Base-by-base conservation (phyloP, 2,797 vertebrate genomes). In the Phataginus tricuspis region DNA sequence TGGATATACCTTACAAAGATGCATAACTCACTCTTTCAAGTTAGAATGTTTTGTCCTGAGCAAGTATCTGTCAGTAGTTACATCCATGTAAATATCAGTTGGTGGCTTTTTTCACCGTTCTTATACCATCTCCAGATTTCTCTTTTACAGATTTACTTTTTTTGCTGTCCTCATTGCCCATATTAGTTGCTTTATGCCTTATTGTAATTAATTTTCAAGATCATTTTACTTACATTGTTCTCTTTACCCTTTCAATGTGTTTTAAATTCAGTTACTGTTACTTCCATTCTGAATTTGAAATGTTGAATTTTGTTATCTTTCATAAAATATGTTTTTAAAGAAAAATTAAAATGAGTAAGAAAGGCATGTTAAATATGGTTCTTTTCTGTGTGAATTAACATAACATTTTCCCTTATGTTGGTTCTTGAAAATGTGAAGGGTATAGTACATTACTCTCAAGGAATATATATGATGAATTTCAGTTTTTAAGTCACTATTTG, bases 131-230 rank as follows among this genome's bases (percentile, higher is more conserved):
- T 97, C 21, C 37, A 98, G 86, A 69, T 79, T 90, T 97, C 86
- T 96, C 95, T 97, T 69, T 61, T 97, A 72, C 82, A 87, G 90
- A 93, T 95, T 97, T 93, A 84, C 94, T 98, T 98, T 86, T 95
- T 95, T 96, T 84, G 96, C 96, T 97, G 82, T 87, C 88, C 92
- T 96, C 91, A 97, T 96, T 97, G 92, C 72, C 98, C 85, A 53
- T 97, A 95, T 96, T 97, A 97, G 96, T 96, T 97, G 96, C 31
- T 97, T 97, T 97, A 97, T 98, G 94, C 91, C 0, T 5, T 96
- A 75, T 96, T 97, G 92, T 94, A 92, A 96, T 97, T 13, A 78
- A 63, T 94, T 71, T 4, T 89, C 61, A 74, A 97, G 84, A 82
- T 95, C 57, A 89, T 96, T 83, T 95, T 94, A 96, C 93, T 74